Evolutionary conservation across 2,888 invertebrate species (phyloP), one percentile per base, ranked within the genome.

Genomic region (Panorpa germanica): DNA sequence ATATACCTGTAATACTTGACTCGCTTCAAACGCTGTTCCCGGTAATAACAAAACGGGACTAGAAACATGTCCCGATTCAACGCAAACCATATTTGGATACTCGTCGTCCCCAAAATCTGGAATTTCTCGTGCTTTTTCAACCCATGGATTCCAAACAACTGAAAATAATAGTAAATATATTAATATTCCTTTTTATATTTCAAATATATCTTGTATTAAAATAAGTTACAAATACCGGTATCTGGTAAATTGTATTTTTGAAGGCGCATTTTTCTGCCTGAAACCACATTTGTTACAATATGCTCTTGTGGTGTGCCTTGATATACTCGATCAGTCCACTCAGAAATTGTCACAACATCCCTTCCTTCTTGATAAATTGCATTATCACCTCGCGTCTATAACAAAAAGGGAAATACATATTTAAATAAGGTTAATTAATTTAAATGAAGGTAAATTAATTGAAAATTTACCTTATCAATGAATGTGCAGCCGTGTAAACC

Each of bases 71-170:
- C 90, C 91, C 35, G 88, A 78, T 58, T 93, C 93, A 37, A 95
- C 85, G 55, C 93, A 95, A 41, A 93, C 68, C 91, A 95, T 91
- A 53, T 83, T 85, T 7, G 83, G 85, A 57, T 85, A 93, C 56
- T 93, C 91, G 47, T 90, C 88, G 55, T 91, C 88, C n/a, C 88
- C 91, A 52, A 93, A 88, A 57, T 93, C 93, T 3, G 73, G 65
- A 59, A 91, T 83, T 50, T 85, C 85, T 44, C 83, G 77, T 15
- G 91, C 90, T 52, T 80, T 81, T 45, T 90, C 88, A 39, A 75
- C 61, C 93, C 93, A 93, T 1, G 93, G 93, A 62, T 93, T 93
- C 93, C 93, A 95, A 39, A 93, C 71, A 39, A 93, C 93, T 60
- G 49, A 17, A 44, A 44, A 23, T 25, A 33, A 15, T 15, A 28